phyloP scores from a whole-genome alignment of 2,113 vertebrate species.

The Callithrix jacchus region DNA sequence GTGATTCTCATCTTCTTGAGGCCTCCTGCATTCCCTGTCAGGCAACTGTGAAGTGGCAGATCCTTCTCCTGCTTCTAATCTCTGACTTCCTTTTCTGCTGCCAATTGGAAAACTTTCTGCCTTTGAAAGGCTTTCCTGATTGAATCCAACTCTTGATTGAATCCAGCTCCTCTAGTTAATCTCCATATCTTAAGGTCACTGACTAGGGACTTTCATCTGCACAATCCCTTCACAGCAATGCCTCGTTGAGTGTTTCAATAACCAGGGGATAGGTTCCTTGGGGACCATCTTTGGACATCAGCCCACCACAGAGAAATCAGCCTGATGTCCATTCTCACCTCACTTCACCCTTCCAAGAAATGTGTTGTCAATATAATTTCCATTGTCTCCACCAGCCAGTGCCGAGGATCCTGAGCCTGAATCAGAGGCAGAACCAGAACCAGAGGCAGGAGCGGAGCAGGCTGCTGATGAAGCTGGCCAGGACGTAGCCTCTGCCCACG shows the following conservation, averaged over 20 bases:
- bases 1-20: background rate
- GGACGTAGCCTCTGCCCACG: conserved; percentile 76
- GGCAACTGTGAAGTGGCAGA: background rate
- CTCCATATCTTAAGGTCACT: background rate
- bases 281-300: background rate
- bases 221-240: background rate
- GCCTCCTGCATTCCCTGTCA: background rate
- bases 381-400: conserved; percentile 82
- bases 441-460: conserved; percentile 70
- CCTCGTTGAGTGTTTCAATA: background rate
- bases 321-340: background rate
- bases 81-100: background rate
- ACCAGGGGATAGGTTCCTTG: background rate
- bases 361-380: conserved; percentile 75
- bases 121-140: background rate
- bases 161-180: too few relatives aligned
- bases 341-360: background rate
- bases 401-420: conserved; percentile 83
- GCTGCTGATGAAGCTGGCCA: conserved; percentile 75
- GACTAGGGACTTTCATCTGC: background rate
- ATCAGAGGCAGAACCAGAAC: conserved; percentile 75
- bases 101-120: background rate
- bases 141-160: background rate
- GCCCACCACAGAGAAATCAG: background rate
- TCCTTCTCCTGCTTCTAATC: background rate